Base-by-base conservation (phyloP, 2,888 invertebrate species). In the Amblyteles armatorius region DNA sequence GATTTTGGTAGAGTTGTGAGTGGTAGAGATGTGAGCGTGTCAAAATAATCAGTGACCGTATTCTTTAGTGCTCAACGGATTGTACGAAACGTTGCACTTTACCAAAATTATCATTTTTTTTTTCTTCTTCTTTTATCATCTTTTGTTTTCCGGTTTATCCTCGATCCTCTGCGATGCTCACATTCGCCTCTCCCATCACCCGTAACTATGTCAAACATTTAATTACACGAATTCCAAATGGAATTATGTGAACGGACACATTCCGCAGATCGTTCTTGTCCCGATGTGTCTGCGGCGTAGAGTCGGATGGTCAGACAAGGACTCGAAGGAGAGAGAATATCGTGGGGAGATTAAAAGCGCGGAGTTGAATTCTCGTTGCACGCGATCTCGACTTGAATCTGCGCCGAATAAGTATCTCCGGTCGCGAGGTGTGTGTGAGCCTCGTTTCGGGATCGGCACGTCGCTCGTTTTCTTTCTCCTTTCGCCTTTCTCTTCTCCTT, bases 371-470 rank as follows among this genome's bases (percentile, higher is more conserved):
- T 26, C 29, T 63, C 60, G 33, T 26, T 63, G 60, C 60, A 29
- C 60, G 60, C 60, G 33, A 29, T 33, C 29, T 63, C 60, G 1
- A n/a, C 57, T 57, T 29, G 52, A 65, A 13, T n/a, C 13, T 19
- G 74, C 50, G 50, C 50, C 63, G 76, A 65, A 76, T 76, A 65
- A 76, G 52, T 65, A 76, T 48, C 29, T 48, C 65, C 9, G 16
- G 9, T 36, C 5, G 50, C 11, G 26, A 57, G 26, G 22, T 50
- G 36, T 76, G 50, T 65, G 63, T 63, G 50, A 52, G 65, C 2
- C 50, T 52, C 65, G 76, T 76, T 65, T 76, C 36, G 19, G 44
- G 44, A 16, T 33, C 33, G 13, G 60, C 77, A 50, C 65, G 33
- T 29, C 55, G 19, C 72, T 50, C 33, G 44, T 16, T 48, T 36